phyloP scores from a whole-genome alignment of 2,888 invertebrate genomes.

The Oxycera nigricornis region DNA sequence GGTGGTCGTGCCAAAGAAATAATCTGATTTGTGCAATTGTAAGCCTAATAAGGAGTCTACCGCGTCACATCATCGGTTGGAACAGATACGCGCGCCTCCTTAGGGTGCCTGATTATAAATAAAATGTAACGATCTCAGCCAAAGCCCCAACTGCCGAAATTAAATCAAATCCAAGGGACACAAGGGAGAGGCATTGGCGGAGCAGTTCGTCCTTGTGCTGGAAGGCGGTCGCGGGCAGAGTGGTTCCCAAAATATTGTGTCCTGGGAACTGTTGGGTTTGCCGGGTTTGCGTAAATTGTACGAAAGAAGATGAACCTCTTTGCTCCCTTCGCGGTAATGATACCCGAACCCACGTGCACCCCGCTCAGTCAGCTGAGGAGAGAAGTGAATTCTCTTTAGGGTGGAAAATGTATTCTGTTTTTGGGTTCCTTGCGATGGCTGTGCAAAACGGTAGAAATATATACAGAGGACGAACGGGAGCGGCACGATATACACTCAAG shows the following conservation, averaged over 20 bases:
- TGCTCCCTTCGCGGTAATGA: constrained; percentile 8
- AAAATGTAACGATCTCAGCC: constrained; percentile 4
- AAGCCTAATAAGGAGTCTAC: too few relatives aligned
- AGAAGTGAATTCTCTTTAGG: too few relatives aligned
- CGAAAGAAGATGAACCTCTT: neutral
- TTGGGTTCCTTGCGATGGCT: neutral
- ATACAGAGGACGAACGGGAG: neutral
- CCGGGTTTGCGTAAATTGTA: constrained; percentile 16
- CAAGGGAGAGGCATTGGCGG: neutral
- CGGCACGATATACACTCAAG: constrained; percentile 3
- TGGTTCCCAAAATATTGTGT: constrained; percentile 27
- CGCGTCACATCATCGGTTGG: too few relatives aligned
- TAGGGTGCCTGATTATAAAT: neutral
- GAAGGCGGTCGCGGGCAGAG: neutral
- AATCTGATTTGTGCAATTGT: too few relatives aligned
- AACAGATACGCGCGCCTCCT: neutral
- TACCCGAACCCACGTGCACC: neutral
- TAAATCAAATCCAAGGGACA: constrained; percentile 33
- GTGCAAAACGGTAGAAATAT: neutral
- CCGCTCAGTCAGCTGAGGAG: neutral
- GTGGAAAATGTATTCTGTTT: constrained; percentile 18
- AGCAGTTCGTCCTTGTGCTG: neutral
- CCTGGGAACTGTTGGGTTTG: constrained; percentile 2
- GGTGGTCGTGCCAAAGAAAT: too few relatives aligned
- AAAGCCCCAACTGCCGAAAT: constrained; percentile 14